These are phyloP conservation scores for Montipora sp. DNA, from an alignment of 64 coral and sea anemone genomes.

Conservation along the genomic window DNA sequence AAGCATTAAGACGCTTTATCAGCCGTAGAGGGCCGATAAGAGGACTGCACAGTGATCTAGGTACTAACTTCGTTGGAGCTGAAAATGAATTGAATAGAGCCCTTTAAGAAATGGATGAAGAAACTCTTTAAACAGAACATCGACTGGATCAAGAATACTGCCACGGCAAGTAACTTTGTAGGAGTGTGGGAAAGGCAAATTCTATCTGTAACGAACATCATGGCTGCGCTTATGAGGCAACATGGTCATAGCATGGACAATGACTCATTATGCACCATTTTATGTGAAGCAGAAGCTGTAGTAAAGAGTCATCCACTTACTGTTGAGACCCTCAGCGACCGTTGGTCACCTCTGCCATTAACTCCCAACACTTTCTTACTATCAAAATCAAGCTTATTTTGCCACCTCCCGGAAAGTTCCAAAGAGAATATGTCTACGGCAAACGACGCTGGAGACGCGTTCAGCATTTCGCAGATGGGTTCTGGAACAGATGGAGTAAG, in stretches of 20 bases:
- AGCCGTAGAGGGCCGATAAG: no score
- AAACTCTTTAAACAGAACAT: background rate
- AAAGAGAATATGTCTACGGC: background rate
- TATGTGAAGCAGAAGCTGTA: no score
- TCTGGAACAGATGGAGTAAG: slow-evolving; percentile 20
- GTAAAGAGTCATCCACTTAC: slow-evolving; percentile 6
- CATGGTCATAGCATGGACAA: no score
- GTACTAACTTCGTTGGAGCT: no score
- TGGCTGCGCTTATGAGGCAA: no score
- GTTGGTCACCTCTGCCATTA: slow-evolving; percentile 12
- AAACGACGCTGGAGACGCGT: background rate
- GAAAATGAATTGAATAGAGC: no score
- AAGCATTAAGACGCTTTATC: no score
- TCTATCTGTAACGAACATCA: no score
- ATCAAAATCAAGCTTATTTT: background rate
- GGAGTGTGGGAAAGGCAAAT: no score
- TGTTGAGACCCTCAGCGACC: background rate
- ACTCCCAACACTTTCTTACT: background rate
- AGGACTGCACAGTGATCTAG: no score
- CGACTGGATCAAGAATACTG: background rate
- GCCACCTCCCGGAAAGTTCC: background rate
- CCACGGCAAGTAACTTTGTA: background rate
- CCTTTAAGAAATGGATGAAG: no score
- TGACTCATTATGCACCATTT: no score
- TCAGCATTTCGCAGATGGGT: slow-evolving; percentile 18